Base-by-base conservation (phyloP, 1,140 invertebrate genomes). In the Heterodera schachtii region DNA sequence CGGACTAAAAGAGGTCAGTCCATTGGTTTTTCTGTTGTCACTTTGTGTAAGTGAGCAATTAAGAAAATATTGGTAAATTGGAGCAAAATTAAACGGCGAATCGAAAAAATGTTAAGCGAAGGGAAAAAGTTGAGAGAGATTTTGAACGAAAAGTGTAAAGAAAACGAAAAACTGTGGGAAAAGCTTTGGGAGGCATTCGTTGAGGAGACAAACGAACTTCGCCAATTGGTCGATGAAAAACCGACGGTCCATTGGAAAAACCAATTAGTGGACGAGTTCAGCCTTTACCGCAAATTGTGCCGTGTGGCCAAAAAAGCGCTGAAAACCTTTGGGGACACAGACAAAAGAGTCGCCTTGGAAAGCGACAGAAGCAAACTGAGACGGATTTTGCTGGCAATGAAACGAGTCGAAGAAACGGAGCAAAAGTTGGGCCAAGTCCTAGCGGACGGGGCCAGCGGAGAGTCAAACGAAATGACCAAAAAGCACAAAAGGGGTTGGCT, bases 401-500 rank as follows among this genome's bases (percentile, higher is more conserved):
- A 31, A 13, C 19, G 9, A 43, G 66, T 78, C 21, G 47, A 78
- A 78, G 66, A 46, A 46, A 43, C 47, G 13, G 31, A 70, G 66
- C 21, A 69, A 69, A 46, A 9, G 43, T 41, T 78, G 47, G 46
- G 44, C 66, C 43, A 78, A 69, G 19, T 69, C 13, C 44, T 78
- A 6, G 44, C 49, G 49, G 70, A 78, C 13, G 47, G 47, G 66
- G 77, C 77, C 44, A 78, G 77, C 46, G 77, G 77, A 43, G 77
- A 78, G 66, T 78, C 70, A 43, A 69, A 52, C 13, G 66, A 69
- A 46, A 47, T n/a, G 3, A 31, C 47, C 44, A 78, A 78, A 78
- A 70, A 78, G 9, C 77, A 78, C 70, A 78, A 78, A 70, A 64
- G 52, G 46, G 13, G 21, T 70, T 78, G 77, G 77, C n/a, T 78